Evolutionary conservation across 2,797 vertebrate genomes (phyloP).

Genomic region (Helostoma temminkii): DNA sequence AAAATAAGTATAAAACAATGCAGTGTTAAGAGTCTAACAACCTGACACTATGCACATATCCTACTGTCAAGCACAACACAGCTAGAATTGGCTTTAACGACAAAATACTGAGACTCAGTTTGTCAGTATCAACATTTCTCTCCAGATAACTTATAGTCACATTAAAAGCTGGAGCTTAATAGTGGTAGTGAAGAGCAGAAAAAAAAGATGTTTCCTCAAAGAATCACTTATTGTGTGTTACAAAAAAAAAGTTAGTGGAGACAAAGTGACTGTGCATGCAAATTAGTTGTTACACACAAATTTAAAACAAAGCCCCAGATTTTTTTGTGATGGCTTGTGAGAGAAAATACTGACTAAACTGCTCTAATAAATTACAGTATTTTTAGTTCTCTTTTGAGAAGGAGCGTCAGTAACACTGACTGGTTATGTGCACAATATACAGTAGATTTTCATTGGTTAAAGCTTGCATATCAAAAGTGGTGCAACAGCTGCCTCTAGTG

Average conservation of each 20-base stretch:
- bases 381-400: slow-evolving; percentile 17
- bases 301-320: slow-evolving; percentile 29
- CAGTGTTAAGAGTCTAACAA: slow-evolving; percentile 1
- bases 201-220: neutral
- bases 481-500: slow-evolving; percentile 74
- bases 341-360: neutral
- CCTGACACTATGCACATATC: neutral
- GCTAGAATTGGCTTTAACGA: slow-evolving; percentile 20
- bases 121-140: slow-evolving; percentile 7
- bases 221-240: neutral
- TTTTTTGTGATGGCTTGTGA: slow-evolving; percentile 25
- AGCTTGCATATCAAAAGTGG: slow-evolving; percentile 36
- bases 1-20: slow-evolving; percentile 32
- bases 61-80: neutral
- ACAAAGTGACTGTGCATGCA: slow-evolving; percentile 12
- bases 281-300: slow-evolving; percentile 35
- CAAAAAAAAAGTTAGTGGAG: neutral
- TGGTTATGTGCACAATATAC: slow-evolving; percentile 19
- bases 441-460: slow-evolving; percentile 30
- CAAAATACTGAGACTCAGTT: neutral
- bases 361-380: neutral
- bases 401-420: slow-evolving; percentile 28
- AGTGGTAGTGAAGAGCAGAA: slow-evolving; percentile 12
- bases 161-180: slow-evolving; percentile 25
- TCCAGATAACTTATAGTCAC: neutral